Base-by-base conservation (phyloP, 2,113 vertebrate genomes). In the Scartelaos histophorus region DNA sequence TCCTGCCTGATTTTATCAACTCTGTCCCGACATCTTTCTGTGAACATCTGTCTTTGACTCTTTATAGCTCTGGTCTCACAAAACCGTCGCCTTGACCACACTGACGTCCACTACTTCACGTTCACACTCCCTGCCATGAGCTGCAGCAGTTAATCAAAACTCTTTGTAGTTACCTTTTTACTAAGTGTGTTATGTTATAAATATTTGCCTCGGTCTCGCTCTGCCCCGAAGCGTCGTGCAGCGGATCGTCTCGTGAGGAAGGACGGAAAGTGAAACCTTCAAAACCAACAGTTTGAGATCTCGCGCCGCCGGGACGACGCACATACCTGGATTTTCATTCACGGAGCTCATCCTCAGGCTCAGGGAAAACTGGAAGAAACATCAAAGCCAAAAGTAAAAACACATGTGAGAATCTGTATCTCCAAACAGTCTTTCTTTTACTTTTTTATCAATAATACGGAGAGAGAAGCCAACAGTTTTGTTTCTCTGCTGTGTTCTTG, bases 1-100 rank as follows among this genome's bases (percentile, higher is more conserved):
- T 87, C 74, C 69, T 61, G 70, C 74, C 56, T 66, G 67, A 66
- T 81, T 74, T 73, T 71, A 80, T 73, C 78, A 74, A 78, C 69
- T 19, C 70, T 51, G 65, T 74, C 60, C 71, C 62, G 51, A 76
- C 86, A 86, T 81, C 79, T 87, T 84, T 47, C 75, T 68, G 60
- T 69, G 47, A 82, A 85, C 86, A 85, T 85, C 74, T 80, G 81
- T 70, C 77, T 82, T 76, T 62, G 61, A 76, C 25, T 60, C 72
- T 34, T 80, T 60, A 64, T 76, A 57, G 35, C 70, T 11, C 60
- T 70, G 57, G 53, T 74, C 61, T 57, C 47, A 68, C 47, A 78
- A 76, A 90, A 78, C 74, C 87, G 24, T 34, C 7, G 9, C 51
- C 49, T 72, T 67, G 35, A 76, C 66, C 67, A 62, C 22, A 67